Conservation (phyloP, 1,140 invertebrate species). For the Philotrypesis tridentata region DNA sequence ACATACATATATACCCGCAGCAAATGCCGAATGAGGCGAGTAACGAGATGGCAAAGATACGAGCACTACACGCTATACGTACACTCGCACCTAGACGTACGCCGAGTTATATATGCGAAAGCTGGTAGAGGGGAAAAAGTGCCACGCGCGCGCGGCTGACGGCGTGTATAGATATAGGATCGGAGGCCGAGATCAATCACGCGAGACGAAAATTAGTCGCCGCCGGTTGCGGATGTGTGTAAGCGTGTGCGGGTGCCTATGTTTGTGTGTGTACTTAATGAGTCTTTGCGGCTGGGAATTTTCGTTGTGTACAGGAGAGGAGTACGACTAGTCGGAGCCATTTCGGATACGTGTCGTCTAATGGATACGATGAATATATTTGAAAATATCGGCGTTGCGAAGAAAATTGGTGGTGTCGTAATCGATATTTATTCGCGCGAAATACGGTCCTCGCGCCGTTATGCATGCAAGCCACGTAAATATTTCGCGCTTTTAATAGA, state of each 20-base stretch:
- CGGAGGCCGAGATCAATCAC: conserved; percentile 29
- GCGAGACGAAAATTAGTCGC: conserved; percentile 51
- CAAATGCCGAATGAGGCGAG: conserved; percentile 52
- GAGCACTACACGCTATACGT: not conserved
- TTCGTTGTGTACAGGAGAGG: not conserved
- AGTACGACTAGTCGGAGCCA: too few relatives aligned
- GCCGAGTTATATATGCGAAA: not conserved
- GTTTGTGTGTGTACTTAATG: too few relatives aligned
- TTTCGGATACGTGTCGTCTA: too few relatives aligned
- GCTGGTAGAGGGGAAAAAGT: conserved; percentile 26
- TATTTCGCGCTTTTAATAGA: too few relatives aligned
- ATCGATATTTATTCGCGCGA: too few relatives aligned
- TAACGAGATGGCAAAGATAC: conserved; percentile 42
- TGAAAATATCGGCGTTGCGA: too few relatives aligned
- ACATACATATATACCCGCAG: not conserved
- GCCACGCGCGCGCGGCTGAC: conserved; percentile 47
- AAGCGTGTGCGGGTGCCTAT: too few relatives aligned
- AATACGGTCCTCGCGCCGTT: too few relatives aligned
- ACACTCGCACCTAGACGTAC: not conserved
- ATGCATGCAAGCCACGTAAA: too few relatives aligned
- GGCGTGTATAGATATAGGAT: not conserved
- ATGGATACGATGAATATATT: too few relatives aligned
- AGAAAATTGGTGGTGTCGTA: too few relatives aligned
- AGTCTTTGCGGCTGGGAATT: conserved; percentile 5
- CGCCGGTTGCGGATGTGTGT: not conserved